Conservation (phyloP, 2,113 vertebrate genomes). For the Artemisiospiza belli region DNA sequence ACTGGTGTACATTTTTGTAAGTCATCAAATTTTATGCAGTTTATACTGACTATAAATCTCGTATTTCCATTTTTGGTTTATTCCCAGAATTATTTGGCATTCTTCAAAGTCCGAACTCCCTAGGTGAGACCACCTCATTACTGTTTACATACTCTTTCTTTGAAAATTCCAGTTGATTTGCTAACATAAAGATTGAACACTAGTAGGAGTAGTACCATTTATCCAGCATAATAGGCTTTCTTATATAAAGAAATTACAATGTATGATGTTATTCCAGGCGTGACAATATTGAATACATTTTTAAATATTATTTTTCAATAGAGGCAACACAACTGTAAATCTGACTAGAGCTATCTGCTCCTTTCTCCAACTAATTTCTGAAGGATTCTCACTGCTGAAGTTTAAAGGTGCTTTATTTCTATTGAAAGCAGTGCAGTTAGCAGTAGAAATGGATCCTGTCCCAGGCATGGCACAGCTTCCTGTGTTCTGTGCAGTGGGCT, state of each 20-base stretch:
- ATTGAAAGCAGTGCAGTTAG: neutral
- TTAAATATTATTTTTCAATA: neutral
- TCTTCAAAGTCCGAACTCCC: neutral
- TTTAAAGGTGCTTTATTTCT: neutral
- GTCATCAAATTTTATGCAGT: neutral
- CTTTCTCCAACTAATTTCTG: neutral
- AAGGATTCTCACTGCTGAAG: neutral
- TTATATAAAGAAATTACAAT: neutral
- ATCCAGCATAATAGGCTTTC: neutral
- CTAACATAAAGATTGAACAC: neutral
- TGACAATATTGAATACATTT: neutral
- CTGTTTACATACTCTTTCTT: neutral
- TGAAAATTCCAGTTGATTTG: neutral
- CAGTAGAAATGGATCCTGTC: neutral
- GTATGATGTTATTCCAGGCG: neutral
- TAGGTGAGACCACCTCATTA: neutral
- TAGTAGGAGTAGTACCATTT: neutral
- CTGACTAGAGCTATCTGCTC: neutral
- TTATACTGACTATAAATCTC: neutral
- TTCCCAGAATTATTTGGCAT: neutral
- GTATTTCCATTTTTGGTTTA: neutral
- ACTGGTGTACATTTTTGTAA: neutral
- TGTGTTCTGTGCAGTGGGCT: neutral
- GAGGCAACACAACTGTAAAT: neutral
- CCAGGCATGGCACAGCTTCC: neutral